A percentile compares a stretch with the other conserved stretches of the same genome.
Conservation (phyloP, 2,113 vertebrate species). For the Hemicordylus capensis region DNA sequence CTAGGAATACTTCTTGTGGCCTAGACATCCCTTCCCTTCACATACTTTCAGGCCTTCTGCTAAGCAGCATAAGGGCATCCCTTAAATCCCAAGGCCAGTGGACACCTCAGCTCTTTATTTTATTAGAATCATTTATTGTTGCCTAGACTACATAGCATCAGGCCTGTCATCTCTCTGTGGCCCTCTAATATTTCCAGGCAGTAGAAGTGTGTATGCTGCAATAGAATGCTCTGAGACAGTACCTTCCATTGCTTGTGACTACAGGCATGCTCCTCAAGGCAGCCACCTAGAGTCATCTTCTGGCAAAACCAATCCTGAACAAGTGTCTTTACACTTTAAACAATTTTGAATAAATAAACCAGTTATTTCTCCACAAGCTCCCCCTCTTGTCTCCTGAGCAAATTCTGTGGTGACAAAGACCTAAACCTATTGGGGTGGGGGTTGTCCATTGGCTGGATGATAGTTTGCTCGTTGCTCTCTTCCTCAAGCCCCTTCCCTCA, state of each 20-base stretch:
- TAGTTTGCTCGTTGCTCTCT: too few relatives aligned
- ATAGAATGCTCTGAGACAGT: not conserved
- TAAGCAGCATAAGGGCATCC: not conserved
- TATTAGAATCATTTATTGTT: not conserved
- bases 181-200: not conserved
- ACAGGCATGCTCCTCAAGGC: not conserved
- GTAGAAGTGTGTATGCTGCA: not conserved
- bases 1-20: not conserved
- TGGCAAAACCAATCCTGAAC: not conserved
- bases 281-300: not conserved
- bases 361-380: not conserved
- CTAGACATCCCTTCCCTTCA: too few relatives aligned
- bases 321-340: not conserved
- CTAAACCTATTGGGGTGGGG: slow-evolving; percentile 19
- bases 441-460: too few relatives aligned
- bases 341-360: not conserved
- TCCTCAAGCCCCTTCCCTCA: too few relatives aligned
- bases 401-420: slow-evolving; percentile 25
- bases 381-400: slow-evolving; percentile 2
- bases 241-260: not conserved
- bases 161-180: not conserved
- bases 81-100: not conserved
- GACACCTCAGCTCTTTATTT: not conserved
- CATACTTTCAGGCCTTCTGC: too few relatives aligned
- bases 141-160: not conserved